Percentiles rank a stretch among this genome's conserved stretches.
Conservation (phyloP, 2,113 vertebrate species). For the Melanostigma gelatinosum region DNA sequence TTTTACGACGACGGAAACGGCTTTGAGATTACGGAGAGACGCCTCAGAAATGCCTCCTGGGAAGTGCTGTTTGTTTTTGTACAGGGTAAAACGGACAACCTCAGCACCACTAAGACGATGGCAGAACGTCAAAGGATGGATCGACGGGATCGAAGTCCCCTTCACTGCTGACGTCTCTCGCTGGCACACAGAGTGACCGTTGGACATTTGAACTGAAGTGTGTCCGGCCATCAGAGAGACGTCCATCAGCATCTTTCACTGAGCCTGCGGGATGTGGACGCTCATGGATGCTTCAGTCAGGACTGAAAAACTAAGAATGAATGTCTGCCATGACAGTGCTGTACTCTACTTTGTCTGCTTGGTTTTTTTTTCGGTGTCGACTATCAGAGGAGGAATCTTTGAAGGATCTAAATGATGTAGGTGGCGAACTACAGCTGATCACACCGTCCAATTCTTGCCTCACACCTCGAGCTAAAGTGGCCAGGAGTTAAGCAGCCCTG, state of each 20-base stretch:
- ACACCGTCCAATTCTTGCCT: not conserved
- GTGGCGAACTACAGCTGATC: not conserved
- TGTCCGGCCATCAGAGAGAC: constrained; percentile 4
- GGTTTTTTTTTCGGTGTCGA: constrained; percentile 9
- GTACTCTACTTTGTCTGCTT: not conserved
- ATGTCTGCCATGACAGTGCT: constrained; percentile 17
- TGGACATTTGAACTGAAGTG: not conserved
- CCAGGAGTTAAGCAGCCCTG: not conserved
- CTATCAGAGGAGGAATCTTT: constrained; percentile 33
- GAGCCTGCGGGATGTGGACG: not conserved
- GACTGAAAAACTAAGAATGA: not conserved
- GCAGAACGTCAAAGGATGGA: not conserved
- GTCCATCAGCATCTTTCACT: not conserved
- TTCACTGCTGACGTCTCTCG: not conserved
- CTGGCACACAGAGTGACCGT: constrained; percentile 14
- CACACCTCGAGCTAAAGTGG: not conserved
- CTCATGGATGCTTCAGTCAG: not conserved
- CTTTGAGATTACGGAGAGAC: constrained; percentile 8
- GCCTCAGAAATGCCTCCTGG: constrained; percentile 15
- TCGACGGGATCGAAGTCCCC: not conserved
- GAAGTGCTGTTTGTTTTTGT: constrained; percentile 16
- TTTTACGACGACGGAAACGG: not conserved
- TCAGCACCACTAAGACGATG: not conserved
- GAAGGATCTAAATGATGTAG: constrained; percentile 6
- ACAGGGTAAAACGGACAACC: constrained; percentile 61